These are phyloP conservation scores for Harpagifer antarcticus DNA, from an alignment of 2,797 vertebrate genomes.

Conservation along the genomic window DNA sequence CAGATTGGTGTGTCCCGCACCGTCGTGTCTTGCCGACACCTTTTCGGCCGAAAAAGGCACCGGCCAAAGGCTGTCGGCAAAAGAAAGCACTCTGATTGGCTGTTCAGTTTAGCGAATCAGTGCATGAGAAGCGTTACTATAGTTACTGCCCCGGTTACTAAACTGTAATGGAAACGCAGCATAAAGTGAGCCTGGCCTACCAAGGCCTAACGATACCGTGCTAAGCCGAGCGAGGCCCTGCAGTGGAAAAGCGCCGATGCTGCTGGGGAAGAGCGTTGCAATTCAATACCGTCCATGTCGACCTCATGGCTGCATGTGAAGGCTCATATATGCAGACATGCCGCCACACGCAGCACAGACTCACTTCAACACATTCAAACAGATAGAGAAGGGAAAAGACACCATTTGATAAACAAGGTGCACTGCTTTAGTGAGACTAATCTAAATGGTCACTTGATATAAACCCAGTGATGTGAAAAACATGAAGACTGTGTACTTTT, in stretches of 20 bases:
- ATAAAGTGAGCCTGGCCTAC: too few relatives aligned
- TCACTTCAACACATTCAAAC: conserved; percentile 1
- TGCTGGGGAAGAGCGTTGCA: background rate
- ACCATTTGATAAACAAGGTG: background rate
- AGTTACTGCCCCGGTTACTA: too few relatives aligned
- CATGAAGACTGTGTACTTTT: background rate
- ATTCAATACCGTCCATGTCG: background rate
- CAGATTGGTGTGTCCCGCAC: too few relatives aligned
- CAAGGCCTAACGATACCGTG: too few relatives aligned
- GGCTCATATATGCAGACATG: background rate
- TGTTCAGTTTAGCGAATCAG: too few relatives aligned
- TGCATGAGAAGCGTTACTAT: too few relatives aligned
- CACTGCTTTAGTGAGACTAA: background rate
- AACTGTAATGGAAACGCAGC: too few relatives aligned
- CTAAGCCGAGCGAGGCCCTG: too few relatives aligned
- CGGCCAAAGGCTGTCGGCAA: too few relatives aligned
- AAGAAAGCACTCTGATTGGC: too few relatives aligned
- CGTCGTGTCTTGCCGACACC: too few relatives aligned
- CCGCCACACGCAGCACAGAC: background rate
- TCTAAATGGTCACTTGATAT: conserved; percentile 1
- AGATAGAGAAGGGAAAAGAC: background rate
- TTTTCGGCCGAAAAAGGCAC: too few relatives aligned
- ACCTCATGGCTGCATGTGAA: background rate
- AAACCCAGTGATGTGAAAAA: background rate
- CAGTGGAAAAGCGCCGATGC: background rate